Base-by-base conservation (phyloP, 2,797 vertebrate genomes). In the Oreochromis grahami region DNA sequence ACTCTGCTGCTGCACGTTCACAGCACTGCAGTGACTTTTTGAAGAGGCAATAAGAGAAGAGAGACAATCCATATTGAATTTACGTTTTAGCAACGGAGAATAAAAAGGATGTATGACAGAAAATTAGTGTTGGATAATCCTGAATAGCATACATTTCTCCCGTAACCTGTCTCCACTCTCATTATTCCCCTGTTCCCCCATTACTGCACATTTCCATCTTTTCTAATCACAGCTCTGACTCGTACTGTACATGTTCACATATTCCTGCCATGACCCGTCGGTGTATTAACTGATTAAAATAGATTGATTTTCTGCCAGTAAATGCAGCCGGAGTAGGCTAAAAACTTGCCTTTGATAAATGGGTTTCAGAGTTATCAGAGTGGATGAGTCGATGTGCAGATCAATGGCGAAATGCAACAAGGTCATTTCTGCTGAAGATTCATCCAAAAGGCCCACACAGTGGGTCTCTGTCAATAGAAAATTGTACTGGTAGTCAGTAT, bases 241-340 rank as follows among this genome's bases (percentile, higher is more conserved):
- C 89, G 88, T 87, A 82, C 89, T 88, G 74, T 89, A 74, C 90
- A 87, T 89, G 86, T 87, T 91, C 90, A 84, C 87, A 85, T 88
- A 91, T 92, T 93, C 84, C 80, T 87, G 70, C 86, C 65, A 55
- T 90, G 88, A 88, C 84, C 91, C 56, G 74, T 82, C 41, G 34
- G 84, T 83, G 87, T 91, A 94, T 94, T 92, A 93, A 93, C 92
- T 90, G 93, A 95, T 95, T 95, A 92, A 89, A 94, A 91, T 38
- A 85, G 88, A 95, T 94, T 86, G 95, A 96, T 95, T 95, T 93
- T 81, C 91, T 93, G 92, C 88, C 92, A 93, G 90, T 83, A 41
- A 89, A 87, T 87, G 90, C 89, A 88, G 89, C 86, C 2, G 4
- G 3, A 38, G 82, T 77, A 53, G 84, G 86, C 85, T 87, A 79